Conservation (phyloP, 2,888 invertebrate species). For the Thyatira batis region DNA sequence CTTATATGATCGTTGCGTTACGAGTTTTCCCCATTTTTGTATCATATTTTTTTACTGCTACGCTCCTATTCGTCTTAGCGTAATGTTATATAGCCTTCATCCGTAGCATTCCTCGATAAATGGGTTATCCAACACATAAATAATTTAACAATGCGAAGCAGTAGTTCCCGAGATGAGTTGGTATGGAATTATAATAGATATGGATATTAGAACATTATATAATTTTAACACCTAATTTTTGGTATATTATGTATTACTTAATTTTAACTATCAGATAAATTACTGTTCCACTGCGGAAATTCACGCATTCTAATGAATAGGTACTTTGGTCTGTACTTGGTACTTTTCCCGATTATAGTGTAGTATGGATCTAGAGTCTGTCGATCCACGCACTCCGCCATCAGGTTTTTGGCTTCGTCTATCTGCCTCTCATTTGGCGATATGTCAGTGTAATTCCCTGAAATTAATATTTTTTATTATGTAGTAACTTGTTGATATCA, state of each 20-base stretch:
- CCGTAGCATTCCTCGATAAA: too few relatives aligned
- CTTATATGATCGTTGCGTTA: too few relatives aligned
- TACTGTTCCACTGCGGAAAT: slow-evolving; percentile 39
- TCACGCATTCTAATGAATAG: slow-evolving; percentile 32
- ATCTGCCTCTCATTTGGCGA: slow-evolving; percentile 42
- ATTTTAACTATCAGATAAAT: background rate
- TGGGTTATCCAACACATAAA: too few relatives aligned
- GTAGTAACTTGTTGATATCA: background rate
- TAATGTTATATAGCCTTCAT: too few relatives aligned
- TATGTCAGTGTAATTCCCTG: slow-evolving; percentile 52
- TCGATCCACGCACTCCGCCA: slow-evolving; percentile 47
- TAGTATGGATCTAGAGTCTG: slow-evolving; percentile 38
- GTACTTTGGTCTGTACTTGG: slow-evolving; percentile 31
- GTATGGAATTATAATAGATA: too few relatives aligned
- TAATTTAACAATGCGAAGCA: too few relatives aligned
- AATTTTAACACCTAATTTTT: background rate
- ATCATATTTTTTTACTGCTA: too few relatives aligned
- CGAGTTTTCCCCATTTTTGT: too few relatives aligned
- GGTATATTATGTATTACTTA: background rate
- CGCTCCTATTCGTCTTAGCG: too few relatives aligned
- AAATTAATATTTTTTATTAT: slow-evolving; percentile 15
- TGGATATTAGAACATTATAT: background rate
- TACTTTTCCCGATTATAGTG: slow-evolving; percentile 39
- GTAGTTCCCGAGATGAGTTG: too few relatives aligned
- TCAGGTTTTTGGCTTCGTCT: slow-evolving; percentile 42